Evolutionary conservation across 1,140 invertebrate genomes (phyloP), one percentile per base, ranked within the genome.

Genomic region (Calycopis cecrops): DNA sequence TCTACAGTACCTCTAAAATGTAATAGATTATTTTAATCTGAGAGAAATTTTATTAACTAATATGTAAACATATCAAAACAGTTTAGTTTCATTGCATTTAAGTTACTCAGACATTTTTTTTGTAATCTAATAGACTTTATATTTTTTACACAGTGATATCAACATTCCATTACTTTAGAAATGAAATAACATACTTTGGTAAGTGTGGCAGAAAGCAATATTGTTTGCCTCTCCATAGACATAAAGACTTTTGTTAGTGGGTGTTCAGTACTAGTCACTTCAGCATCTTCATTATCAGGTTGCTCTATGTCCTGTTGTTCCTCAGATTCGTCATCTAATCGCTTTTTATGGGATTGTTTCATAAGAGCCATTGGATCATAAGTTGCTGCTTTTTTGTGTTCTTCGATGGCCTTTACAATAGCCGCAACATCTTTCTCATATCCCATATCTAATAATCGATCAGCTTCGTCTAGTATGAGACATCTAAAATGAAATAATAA

Each of bases 401-500:
- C 77, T 65, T 92, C 89, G 37, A 93, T 85, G 56, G 91, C 88
- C 70, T 90, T 90, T 1, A 93, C 91, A 63, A 93, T 91, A 53
- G 91, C 92, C 4, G 92, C 91, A 47, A 98, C 92, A 88, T 97
- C 95, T 80, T 94, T 94, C 83, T 98, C 96, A 88, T 98, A 99
- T 11, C 97, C 97, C 91, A 98, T 92, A 74, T 98, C 97, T 47
- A 98, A 86, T 79, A 98, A 89, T 59, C 96, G 91, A 88, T 99
- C 98, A 35, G 98, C 98, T 90, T 99, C 98, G 88, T 99, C 98
- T 44, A 99, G 88, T 40, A 99, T 92, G 18, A 99, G 90, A 85
- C 93, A 97, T 71, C 94, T 88, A 75, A 35, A 61, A 65, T n/a
- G n/a, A n/a, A n/a, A n/a, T n/a, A n/a, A n/a, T n/a, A n/a, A n/a